phyloP scores from a whole-genome alignment of 2,888 invertebrate genomes.

The Limnephilus rhombicus region DNA sequence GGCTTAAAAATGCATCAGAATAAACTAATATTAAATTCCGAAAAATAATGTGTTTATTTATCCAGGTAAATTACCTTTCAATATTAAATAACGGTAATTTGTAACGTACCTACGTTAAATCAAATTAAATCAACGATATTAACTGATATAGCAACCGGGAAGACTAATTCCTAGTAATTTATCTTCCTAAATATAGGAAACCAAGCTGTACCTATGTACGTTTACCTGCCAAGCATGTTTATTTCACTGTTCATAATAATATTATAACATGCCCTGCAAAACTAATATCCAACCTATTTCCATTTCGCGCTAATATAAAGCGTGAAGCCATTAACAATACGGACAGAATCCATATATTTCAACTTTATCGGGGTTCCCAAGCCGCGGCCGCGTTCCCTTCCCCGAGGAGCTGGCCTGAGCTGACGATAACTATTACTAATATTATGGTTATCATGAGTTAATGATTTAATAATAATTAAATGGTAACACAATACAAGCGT shows the following conservation, averaged over 20 bases:
- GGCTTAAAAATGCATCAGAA: too few relatives aligned
- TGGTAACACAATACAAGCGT: not conserved
- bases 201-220: not conserved
- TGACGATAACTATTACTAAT: conserved; percentile 64
- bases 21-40: not conserved
- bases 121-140: not conserved
- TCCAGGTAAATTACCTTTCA: not conserved
- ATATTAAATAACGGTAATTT: not conserved
- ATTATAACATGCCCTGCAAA: conserved; percentile 45
- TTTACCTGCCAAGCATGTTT: conserved; percentile 31
- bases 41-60: not conserved
- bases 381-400: not conserved
- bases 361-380: conserved; percentile 52
- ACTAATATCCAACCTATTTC: conserved; percentile 62
- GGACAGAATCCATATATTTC: conserved; percentile 65
- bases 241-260: conserved; percentile 49
- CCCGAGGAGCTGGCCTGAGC: conserved; percentile 16
- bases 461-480: conserved; percentile 38
- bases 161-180: not conserved
- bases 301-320: conserved; percentile 65
- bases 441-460: conserved; percentile 53
- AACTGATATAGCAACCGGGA: not conserved
- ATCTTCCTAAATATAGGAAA: not conserved
- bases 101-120: not conserved
- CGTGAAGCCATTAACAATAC: conserved; percentile 65